Base-by-base conservation (phyloP, 2,797 vertebrate species). In the Fistularia commersonii region DNA sequence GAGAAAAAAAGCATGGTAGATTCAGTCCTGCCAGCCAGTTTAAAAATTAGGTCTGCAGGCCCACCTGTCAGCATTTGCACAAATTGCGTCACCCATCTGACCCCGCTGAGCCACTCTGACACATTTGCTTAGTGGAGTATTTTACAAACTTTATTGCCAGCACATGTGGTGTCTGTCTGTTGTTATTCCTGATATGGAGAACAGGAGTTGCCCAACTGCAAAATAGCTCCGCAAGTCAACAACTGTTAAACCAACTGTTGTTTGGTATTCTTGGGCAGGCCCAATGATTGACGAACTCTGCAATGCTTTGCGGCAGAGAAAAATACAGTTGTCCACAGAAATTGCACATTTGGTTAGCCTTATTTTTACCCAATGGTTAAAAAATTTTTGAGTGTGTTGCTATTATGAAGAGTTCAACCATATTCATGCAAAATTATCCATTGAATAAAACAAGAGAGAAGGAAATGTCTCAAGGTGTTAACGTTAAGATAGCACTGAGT, bases 181-280 rank as follows among this genome's bases (percentile, higher is more conserved):
- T 79, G 66, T 69, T 48, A 23, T 37, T 67, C 64, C 72, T 65
- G 69, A 80, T 71, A 62, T 13, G 48, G 55, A 31, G 68, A 81
- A 82, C 83, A 86, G 77, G 64, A 84, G 80, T 82, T 61, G 66
- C 64, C 64, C 85, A 87, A 84, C 79, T 85, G 86, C 76, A 69
- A 75, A 75, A 76, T 69, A 82, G 72, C 74, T 81, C 51, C 45
- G 61, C 60, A 13, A 78, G 69, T 84, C 82, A 86, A 82, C 89
- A 91, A 88, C 90, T 90, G 88, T 69, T 61, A 48, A 77, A 72
- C 62, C 83, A 88, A 81, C 89, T 89, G 90, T 81, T 83, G 82
- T 69, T 80, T 3, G 57, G 74, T 65, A 73, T 85, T 83, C 60
- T 64, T 23, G 51, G 77, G 57, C 65, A 64, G 52, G 47, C 60